Percentiles rank a stretch among this genome's conserved stretches.
Conservation (phyloP, 2,888 invertebrate genomes). For the Leucozona laternaria region DNA sequence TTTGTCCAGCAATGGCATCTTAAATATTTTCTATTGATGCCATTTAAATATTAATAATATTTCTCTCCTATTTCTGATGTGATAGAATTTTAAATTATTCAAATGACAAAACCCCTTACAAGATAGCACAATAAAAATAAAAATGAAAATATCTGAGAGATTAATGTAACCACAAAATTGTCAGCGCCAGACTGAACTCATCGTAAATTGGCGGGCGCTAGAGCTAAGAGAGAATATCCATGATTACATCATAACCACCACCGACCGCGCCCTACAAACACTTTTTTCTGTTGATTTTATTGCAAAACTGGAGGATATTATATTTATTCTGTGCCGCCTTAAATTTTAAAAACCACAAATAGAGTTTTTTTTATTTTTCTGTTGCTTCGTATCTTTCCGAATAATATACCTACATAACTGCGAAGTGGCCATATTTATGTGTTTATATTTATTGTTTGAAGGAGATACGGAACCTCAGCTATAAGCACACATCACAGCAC, state of each 20-base stretch:
- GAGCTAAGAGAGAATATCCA: slow-evolving; percentile 14
- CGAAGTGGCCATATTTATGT: not conserved
- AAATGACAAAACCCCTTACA: slow-evolving; percentile 5
- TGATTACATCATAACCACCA: slow-evolving; percentile 32
- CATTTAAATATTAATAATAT: slow-evolving; percentile 1
- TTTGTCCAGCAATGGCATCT: not conserved
- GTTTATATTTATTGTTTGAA: not conserved
- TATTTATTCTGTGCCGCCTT: not conserved
- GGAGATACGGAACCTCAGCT: slow-evolving; percentile 36
- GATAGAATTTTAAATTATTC: slow-evolving; percentile 3
- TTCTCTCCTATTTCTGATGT: not conserved
- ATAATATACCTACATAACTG: not conserved
- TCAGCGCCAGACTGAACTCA: slow-evolving; percentile 22
- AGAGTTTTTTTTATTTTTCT: not conserved
- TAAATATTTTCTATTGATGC: not conserved
- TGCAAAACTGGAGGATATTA: slow-evolving; percentile 21
- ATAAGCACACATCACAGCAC: not conserved
- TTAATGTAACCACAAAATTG: slow-evolving; percentile 28
- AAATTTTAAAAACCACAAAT: slow-evolving; percentile 18
- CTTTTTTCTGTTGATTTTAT: slow-evolving; percentile 3
- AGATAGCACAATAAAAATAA: not conserved
- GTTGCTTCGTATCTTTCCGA: not conserved
- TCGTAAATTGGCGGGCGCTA: slow-evolving; percentile 18
- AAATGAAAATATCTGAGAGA: not conserved
- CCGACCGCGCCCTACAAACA: not conserved